Percentiles rank a stretch among this genome's conserved stretches.
These are phyloP conservation scores for Latrodectus geometricus DNA, from an alignment of 1,140 invertebrate species.

Conservation along the genomic window DNA sequence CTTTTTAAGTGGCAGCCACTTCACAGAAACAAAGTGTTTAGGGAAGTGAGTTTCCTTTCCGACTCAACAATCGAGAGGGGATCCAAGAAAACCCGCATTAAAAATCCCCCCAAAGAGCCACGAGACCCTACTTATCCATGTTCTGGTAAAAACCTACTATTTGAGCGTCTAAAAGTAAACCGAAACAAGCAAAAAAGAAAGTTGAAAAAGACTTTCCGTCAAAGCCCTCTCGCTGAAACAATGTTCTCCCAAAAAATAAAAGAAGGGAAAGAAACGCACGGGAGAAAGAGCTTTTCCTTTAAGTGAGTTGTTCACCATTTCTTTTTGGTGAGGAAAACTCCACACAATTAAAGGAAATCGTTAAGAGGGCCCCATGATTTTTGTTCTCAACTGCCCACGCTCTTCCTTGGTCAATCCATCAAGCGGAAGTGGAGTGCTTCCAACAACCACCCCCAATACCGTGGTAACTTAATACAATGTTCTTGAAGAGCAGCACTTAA, in stretches of 20 bases:
- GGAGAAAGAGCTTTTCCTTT: constrained; percentile 21
- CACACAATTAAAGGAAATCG: constrained; percentile 51
- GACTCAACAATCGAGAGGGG: no score
- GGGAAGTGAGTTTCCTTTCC: no score
- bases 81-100: no score
- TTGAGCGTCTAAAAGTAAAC: not conserved
- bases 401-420: constrained; percentile 20
- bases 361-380: constrained; percentile 52
- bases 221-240: no score
- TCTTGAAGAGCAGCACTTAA: not conserved
- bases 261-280: not conserved
- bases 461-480: constrained; percentile 5
- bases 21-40: no score
- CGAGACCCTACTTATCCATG: not conserved
- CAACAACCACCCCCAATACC: not conserved
- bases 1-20: no score
- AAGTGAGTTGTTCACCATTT: constrained; percentile 43
- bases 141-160: not conserved
- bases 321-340: constrained; percentile 13
- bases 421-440: not conserved
- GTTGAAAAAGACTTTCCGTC: not conserved
- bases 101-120: no score
- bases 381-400: not conserved
- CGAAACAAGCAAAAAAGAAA: not conserved
- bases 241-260: not conserved